Conservation (phyloP, 2,113 vertebrate species). For the Gallinago media region DNA sequence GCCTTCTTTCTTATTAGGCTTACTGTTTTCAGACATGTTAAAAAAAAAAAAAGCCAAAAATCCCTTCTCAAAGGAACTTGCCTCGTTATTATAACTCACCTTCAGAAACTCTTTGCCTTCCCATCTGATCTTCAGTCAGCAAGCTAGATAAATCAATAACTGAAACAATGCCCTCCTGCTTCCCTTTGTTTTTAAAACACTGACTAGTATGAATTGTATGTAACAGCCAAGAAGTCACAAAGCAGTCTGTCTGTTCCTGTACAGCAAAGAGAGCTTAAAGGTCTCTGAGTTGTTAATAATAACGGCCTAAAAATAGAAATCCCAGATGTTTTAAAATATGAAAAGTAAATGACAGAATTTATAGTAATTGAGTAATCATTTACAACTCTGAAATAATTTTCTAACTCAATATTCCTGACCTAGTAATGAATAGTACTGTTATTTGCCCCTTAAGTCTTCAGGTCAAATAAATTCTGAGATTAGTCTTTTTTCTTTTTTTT, state of each 20-base stretch:
- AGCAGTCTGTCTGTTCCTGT: background rate
- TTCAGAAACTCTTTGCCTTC: conserved; percentile 10
- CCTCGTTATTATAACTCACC: conserved; percentile 1
- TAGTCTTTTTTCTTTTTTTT: background rate
- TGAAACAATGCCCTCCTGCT: background rate
- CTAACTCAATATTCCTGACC: background rate
- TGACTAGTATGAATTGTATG: background rate
- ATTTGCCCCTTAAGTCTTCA: background rate
- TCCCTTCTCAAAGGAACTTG: background rate
- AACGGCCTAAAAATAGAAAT: background rate
- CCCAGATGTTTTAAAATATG: background rate
- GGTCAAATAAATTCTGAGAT: background rate
- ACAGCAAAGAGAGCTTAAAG: background rate
- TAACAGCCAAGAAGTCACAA: background rate
- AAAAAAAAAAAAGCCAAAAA: background rate
- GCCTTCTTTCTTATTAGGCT: background rate
- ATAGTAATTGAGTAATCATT: background rate
- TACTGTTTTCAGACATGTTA: background rate
- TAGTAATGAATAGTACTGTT: background rate
- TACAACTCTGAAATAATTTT: conserved; percentile 8
- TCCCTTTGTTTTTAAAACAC: background rate
- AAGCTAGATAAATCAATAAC: background rate
- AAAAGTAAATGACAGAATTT: background rate
- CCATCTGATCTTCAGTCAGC: conserved; percentile 8
- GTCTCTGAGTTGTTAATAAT: background rate